Evolutionary conservation across 2,888 invertebrate genomes (phyloP).

Genomic region (Sesamia inferens): DNA sequence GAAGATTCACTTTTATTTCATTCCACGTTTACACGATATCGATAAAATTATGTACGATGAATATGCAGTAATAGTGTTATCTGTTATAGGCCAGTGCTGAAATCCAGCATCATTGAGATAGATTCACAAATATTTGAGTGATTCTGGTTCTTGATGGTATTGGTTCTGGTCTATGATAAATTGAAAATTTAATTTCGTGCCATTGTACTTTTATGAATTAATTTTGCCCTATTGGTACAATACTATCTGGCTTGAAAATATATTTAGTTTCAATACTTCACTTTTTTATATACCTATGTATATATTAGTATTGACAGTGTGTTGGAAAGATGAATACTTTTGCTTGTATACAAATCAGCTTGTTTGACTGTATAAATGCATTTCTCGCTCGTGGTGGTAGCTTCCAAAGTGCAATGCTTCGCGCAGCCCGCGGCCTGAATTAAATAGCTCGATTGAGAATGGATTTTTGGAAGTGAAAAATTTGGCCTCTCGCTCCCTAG

Average conservation of each 20-base stretch:
- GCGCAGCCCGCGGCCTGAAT: slow-evolving; percentile 21
- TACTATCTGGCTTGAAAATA: background rate
- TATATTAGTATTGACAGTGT: background rate
- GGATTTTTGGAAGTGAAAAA: slow-evolving; percentile 12
- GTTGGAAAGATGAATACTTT: background rate
- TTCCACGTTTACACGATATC: background rate
- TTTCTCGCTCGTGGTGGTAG: slow-evolving; percentile 51
- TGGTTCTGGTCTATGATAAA: background rate
- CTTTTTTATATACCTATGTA: background rate
- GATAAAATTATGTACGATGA: background rate
- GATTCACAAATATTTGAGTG: background rate
- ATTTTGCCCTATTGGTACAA: background rate
- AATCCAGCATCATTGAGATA: background rate
- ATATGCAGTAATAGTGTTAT: background rate
- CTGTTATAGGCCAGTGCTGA: background rate
- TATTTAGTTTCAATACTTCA: background rate
- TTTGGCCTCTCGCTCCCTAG: slow-evolving; percentile 12
- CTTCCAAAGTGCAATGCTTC: slow-evolving; percentile 34
- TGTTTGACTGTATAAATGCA: slow-evolving; percentile 55
- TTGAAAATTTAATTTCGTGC: background rate
- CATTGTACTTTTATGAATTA: no score
- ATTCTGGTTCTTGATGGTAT: background rate
- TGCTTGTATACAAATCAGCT: background rate
- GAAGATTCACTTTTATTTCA: background rate
- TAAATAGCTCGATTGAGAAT: slow-evolving; percentile 4